phyloP scores from a whole-genome alignment of 37 sponge, comb jelly and placozoan species.

The Trichoplax adhaerens region DNA sequence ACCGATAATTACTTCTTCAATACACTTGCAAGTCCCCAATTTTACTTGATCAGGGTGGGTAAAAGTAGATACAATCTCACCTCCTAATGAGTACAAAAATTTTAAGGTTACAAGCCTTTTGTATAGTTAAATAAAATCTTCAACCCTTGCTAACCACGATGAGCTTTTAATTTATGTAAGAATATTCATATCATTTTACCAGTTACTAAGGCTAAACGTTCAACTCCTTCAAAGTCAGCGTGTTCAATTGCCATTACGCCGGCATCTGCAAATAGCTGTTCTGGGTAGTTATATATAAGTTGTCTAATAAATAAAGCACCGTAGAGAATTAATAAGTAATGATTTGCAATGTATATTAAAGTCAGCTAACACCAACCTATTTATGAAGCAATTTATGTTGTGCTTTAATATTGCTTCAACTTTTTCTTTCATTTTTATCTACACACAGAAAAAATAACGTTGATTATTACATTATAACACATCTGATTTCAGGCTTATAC shows the following conservation, averaged over 20 bases:
- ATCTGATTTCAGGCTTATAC: too few species aligned
- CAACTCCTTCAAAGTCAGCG: conserved; percentile 99
- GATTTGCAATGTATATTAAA: not conserved
- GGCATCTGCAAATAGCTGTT: conserved; percentile 98
- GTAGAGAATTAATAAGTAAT: not conserved
- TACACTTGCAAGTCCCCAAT: conserved; percentile 82
- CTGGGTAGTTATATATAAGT: conserved; percentile 98
- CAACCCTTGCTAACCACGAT: not conserved
- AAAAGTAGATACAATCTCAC: conserved; percentile 98
- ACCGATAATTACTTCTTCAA: conserved; percentile 92
- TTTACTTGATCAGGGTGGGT: conserved; percentile 81
- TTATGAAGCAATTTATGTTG: conserved; percentile 90
- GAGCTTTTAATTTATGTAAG: not conserved
- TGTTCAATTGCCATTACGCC: conserved; percentile 99
- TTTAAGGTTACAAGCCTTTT: too few species aligned
- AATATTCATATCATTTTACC: conserved; percentile 13
- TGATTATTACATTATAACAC: not conserved
- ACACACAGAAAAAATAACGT: not conserved
- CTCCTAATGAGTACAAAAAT: conserved; percentile 17
- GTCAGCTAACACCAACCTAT: conserved; percentile 30
- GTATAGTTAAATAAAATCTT: not conserved
- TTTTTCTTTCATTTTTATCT: conserved; percentile 97
- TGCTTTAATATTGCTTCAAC: conserved; percentile 86
- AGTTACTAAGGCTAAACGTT: conserved; percentile 69
- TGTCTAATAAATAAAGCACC: conserved; percentile 30